phyloP scores from a whole-genome alignment of 2,888 invertebrate genomes.

The Xiphydria camelus region DNA sequence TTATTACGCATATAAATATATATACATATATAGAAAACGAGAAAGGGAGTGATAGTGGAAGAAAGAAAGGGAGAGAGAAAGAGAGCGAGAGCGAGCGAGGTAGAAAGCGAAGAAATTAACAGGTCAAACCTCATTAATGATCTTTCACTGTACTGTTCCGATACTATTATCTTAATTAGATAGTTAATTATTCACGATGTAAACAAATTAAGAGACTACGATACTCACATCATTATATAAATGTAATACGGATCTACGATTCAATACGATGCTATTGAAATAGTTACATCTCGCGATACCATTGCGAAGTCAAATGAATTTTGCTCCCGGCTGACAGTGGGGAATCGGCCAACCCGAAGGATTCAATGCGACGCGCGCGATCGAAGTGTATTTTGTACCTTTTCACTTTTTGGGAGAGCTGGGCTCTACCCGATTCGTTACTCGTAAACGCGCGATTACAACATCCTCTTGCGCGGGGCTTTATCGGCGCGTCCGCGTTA shows the following conservation, averaged over 20 bases:
- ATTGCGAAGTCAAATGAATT: constrained; percentile 28
- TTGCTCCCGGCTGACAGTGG: constrained; percentile 28
- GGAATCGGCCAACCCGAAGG: too few relatives aligned
- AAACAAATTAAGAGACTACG: constrained; percentile 34
- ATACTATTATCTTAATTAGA: constrained; percentile 47
- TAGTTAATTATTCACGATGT: constrained; percentile 39
- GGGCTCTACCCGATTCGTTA: too few relatives aligned
- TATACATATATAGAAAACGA: constrained; percentile 18
- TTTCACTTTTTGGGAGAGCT: too few relatives aligned
- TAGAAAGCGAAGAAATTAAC: constrained; percentile 26
- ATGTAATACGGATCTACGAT: constrained; percentile 34
- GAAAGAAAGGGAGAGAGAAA: constrained; percentile 18
- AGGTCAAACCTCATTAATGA: constrained; percentile 38
- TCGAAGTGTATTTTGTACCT: constrained; percentile 8
- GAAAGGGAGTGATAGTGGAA: constrained; percentile 16
- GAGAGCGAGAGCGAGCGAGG: constrained; percentile 14
- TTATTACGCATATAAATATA: constrained; percentile 15
- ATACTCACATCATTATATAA: constrained; percentile 38
- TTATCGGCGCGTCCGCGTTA: too few relatives aligned
- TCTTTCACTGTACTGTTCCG: constrained; percentile 47
- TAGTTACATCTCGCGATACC: constrained; percentile 29
- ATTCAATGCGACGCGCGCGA: too few relatives aligned
- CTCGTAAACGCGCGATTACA: too few relatives aligned
- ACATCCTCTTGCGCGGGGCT: too few relatives aligned
- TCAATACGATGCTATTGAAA: constrained; percentile 36